phyloP scores from a whole-genome alignment of 2,797 vertebrate species.

The Enteromius viviparus region DNA sequence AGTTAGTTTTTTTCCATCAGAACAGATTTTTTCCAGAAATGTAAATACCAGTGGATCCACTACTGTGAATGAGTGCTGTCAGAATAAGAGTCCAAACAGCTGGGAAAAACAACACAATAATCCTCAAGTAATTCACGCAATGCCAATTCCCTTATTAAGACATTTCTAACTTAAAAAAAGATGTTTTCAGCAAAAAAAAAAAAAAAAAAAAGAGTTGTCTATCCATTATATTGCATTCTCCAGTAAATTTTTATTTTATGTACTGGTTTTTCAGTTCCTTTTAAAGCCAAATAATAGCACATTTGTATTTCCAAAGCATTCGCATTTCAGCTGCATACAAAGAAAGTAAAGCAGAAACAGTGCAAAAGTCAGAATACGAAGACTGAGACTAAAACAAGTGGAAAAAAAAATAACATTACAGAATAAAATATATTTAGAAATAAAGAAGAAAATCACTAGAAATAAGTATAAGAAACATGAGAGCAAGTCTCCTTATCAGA shows the following conservation, averaged over 20 bases:
- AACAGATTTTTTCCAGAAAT: background rate
- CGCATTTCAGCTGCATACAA: background rate
- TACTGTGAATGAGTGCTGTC: background rate
- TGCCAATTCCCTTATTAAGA: no score
- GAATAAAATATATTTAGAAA: conserved; percentile 8
- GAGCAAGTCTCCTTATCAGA: background rate
- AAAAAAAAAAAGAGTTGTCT: no score
- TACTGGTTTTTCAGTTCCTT: background rate
- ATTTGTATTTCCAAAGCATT: background rate
- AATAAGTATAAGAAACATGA: background rate
- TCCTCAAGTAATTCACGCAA: background rate
- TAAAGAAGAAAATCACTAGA: background rate
- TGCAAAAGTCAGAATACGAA: background rate
- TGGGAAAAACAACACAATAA: background rate
- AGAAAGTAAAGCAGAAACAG: background rate
- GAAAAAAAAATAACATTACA: background rate
- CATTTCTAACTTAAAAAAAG: no score
- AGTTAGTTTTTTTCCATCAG: background rate
- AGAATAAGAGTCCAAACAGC: no score
- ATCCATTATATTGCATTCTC: no score
- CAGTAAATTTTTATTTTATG: background rate
- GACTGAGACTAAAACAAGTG: background rate
- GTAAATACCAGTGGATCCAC: no score
- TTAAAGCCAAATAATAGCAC: background rate
- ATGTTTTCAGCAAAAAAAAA: no score